Conservation (phyloP, 1,140 invertebrate species). For the Brachionus sp. region DNA sequence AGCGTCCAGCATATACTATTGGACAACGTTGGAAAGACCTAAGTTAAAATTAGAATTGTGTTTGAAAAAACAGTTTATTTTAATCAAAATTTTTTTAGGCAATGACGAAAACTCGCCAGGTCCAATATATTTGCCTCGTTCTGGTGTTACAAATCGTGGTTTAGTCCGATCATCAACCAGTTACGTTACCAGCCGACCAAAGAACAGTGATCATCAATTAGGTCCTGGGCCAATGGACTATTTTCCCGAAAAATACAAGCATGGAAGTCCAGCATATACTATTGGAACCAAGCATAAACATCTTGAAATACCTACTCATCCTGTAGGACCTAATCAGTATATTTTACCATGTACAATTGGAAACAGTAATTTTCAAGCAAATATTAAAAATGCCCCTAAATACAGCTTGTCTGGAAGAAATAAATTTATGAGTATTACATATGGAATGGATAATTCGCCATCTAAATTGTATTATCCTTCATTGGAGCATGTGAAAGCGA, state of each 20-base stretch:
- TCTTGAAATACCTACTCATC: not conserved
- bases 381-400: not conserved
- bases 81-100: not conserved
- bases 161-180: not conserved
- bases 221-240: not conserved
- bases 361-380: not conserved
- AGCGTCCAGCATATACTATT: constrained; percentile 28
- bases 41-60: not conserved
- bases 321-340: constrained; percentile 33
- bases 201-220: not conserved
- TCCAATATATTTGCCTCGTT: constrained; percentile 17
- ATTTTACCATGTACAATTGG: not conserved
- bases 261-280: not conserved
- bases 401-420: not conserved
- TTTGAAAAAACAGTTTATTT: not conserved
- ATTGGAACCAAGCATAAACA: constrained; percentile 41
- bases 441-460: constrained; percentile 38
- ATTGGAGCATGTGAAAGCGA: not conserved
- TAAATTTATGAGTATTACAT: constrained; percentile 45
- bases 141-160: not conserved
- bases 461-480: not conserved
- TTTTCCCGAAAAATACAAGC: not conserved
- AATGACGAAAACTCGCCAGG: not conserved
- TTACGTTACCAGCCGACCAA: not conserved
- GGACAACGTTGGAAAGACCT: not conserved